Conservation (phyloP, 2,888 invertebrate genomes). For the Zelleria hepariella region DNA sequence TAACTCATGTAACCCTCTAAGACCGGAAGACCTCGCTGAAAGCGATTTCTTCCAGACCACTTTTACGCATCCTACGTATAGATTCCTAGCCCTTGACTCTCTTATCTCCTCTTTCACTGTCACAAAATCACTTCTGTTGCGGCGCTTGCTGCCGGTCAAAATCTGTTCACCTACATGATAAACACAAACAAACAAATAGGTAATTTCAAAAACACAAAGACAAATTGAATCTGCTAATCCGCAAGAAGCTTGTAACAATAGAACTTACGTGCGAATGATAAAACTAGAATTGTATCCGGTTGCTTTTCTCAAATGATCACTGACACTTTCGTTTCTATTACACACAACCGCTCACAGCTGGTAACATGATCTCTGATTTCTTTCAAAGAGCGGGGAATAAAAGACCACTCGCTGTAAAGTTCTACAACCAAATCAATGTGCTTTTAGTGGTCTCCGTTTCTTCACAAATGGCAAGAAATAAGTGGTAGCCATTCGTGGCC, state of each 20-base stretch:
- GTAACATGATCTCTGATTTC: not conserved
- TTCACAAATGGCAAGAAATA: not conserved
- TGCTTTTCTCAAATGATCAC: conserved; percentile 21
- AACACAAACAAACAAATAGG: not conserved
- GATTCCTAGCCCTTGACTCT: too few species aligned
- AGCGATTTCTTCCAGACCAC: too few species aligned
- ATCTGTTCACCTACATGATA: too few species aligned
- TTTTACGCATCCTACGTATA: too few species aligned
- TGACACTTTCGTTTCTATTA: conserved; percentile 28
- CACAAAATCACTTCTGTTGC: too few species aligned
- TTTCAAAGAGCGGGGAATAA: not conserved
- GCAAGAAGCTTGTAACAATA: not conserved
- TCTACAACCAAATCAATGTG: not conserved
- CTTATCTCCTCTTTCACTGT: too few species aligned
- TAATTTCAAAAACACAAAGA: not conserved
- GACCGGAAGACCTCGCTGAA: too few species aligned
- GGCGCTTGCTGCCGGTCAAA: too few species aligned
- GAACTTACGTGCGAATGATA: not conserved
- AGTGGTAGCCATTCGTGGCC: not conserved
- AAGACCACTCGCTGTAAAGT: not conserved
- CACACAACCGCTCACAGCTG: conserved; percentile 5
- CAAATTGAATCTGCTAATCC: not conserved
- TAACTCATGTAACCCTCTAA: too few species aligned
- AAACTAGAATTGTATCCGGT: conserved; percentile 25
- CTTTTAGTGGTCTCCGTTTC: not conserved